These are phyloP conservation scores for Morpho achilles DNA, from an alignment of 2,888 invertebrate genomes.

Conservation along the genomic window DNA sequence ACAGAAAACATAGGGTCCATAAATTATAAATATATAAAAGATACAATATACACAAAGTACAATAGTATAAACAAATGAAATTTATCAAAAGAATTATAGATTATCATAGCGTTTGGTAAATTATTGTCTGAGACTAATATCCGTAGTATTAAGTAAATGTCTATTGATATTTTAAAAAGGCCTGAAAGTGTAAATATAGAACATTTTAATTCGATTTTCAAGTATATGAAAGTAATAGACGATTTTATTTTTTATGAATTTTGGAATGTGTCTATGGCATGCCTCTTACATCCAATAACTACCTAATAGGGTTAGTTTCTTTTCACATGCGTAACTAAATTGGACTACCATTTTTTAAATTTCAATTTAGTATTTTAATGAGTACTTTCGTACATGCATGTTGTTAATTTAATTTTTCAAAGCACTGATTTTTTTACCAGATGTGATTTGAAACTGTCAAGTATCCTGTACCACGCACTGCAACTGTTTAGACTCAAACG, in stretches of 20 bases:
- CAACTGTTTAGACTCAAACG: background rate
- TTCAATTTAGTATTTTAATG: slow-evolving; percentile 11
- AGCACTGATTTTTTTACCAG: slow-evolving; percentile 31
- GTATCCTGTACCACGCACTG: background rate
- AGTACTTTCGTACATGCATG: slow-evolving; percentile 20
- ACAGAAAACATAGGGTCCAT: too few relatives aligned
- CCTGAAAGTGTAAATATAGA: too few relatives aligned
- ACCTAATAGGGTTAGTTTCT: slow-evolving; percentile 38
- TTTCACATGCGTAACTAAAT: slow-evolving; percentile 41
- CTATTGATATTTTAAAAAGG: too few relatives aligned
- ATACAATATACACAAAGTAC: too few relatives aligned
- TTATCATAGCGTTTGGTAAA: too few relatives aligned
- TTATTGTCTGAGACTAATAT: too few relatives aligned
- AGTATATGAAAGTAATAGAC: too few relatives aligned
- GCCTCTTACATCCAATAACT: slow-evolving; percentile 36
- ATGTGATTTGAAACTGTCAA: background rate
- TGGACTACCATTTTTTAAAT: slow-evolving; percentile 6
- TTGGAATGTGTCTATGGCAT: slow-evolving; percentile 37
- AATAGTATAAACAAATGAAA: too few relatives aligned
- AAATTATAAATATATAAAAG: too few relatives aligned
- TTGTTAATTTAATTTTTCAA: slow-evolving; percentile 17
- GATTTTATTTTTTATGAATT: background rate
- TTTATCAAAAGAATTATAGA: too few relatives aligned
- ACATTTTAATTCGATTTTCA: too few relatives aligned
- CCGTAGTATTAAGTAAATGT: too few relatives aligned